Conservation (phyloP, 2,113 vertebrate genomes). For the Nothoprocta perdicaria region DNA sequence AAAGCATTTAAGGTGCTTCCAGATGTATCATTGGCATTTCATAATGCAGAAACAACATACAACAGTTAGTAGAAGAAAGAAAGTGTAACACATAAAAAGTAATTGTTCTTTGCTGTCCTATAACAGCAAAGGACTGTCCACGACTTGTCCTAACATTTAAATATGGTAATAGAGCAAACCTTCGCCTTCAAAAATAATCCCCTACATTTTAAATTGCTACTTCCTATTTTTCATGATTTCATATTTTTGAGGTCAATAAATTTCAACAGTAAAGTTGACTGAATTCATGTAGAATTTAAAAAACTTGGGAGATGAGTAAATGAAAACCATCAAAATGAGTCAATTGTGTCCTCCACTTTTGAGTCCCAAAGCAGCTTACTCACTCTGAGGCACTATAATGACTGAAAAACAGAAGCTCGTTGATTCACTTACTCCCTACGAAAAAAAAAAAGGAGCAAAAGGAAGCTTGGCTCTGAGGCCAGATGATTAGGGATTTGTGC, state of each 20-base stretch:
- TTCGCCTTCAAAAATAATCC: not conserved
- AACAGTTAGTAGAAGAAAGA: not conserved
- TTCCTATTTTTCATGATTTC: not conserved
- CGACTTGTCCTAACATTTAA: not conserved
- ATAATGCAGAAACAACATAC: not conserved
- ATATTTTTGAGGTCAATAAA: not conserved
- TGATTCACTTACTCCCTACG: not conserved
- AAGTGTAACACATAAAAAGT: not conserved
- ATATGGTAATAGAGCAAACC: not conserved
- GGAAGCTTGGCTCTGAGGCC: not conserved
- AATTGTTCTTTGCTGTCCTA: not conserved
- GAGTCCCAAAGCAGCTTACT: not conserved
- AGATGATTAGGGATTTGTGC: not conserved
- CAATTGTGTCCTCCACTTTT: not conserved
- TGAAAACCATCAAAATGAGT: not conserved
- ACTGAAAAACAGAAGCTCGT: not conserved
- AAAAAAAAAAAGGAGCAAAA: not conserved
- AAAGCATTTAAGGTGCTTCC: not conserved
- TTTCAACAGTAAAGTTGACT: not conserved
- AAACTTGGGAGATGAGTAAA: not conserved
- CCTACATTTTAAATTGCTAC: not conserved
- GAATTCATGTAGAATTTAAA: not conserved
- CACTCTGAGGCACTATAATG: not conserved
- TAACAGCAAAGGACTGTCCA: not conserved
- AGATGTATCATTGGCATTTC: not conserved